These are phyloP conservation scores for Glyphotaelius pellucidus DNA, from an alignment of 2,888 invertebrate genomes.

Conservation along the genomic window DNA sequence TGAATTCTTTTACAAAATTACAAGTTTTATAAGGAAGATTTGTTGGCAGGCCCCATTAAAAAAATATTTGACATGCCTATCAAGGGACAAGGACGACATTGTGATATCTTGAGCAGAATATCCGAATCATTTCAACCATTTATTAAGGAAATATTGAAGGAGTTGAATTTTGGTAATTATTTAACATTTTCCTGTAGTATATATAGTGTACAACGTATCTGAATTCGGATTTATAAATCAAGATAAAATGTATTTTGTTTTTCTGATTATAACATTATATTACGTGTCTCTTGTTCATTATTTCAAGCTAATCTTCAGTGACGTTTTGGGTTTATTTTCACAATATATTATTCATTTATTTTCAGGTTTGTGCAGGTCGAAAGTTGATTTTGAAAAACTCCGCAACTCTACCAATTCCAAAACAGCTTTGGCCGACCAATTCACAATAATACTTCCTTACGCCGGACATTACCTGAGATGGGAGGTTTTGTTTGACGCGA, in stretches of 20 bases:
- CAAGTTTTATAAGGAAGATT: not conserved
- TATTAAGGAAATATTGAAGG: slow-evolving; percentile 73
- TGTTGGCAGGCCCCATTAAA: not conserved
- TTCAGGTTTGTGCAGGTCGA: slow-evolving; percentile 75
- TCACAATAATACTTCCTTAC: slow-evolving; percentile 82
- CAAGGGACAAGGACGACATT: slow-evolving; percentile 59
- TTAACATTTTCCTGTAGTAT: not conserved
- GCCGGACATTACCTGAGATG: slow-evolving; percentile 82
- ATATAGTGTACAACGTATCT: not conserved
- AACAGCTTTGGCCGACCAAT: slow-evolving; percentile 74
- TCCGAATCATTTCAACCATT: slow-evolving; percentile 74
- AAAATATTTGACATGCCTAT: slow-evolving; percentile 52
- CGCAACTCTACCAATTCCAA: slow-evolving; percentile 70
- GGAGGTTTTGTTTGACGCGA: slow-evolving; percentile 83
- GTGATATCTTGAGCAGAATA: slow-evolving; percentile 72
- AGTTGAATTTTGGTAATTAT: slow-evolving; percentile 73
- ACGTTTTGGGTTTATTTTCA: not conserved
- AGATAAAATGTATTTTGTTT: not conserved
- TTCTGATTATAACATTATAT: not conserved
- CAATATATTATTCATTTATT: not conserved
- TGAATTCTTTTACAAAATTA: not conserved
- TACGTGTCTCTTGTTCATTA: not conserved
- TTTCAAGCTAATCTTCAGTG: not conserved
- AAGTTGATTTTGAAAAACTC: slow-evolving; percentile 74
- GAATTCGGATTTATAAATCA: not conserved